These are phyloP conservation scores for Anoura caudifer DNA, from an alignment of 2,113 vertebrate species.

Conservation along the genomic window DNA sequence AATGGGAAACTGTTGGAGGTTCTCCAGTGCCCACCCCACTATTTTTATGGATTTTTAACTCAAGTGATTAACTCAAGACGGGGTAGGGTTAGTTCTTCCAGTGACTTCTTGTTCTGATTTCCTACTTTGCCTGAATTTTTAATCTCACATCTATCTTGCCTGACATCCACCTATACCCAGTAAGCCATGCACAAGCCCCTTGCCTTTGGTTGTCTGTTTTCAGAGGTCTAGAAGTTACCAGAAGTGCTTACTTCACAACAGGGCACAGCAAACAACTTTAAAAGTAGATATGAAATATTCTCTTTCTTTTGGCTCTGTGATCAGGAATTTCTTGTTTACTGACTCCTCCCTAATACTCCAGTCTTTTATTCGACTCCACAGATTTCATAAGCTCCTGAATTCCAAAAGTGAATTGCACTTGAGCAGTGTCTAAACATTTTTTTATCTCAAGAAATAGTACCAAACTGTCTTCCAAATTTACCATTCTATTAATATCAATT, in stretches of 20 bases:
- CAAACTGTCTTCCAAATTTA: neutral
- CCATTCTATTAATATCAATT: neutral
- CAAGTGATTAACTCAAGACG: neutral
- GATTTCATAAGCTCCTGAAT: constrained; percentile 1
- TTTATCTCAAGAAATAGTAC: neutral
- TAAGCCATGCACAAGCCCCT: neutral
- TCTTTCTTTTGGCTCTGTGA: neutral
- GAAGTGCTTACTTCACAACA: neutral
- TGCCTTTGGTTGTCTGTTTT: neutral
- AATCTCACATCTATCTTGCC: neutral
- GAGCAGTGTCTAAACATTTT: neutral
- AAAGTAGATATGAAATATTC: neutral
- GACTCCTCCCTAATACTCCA: neutral
- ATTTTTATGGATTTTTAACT: neutral
- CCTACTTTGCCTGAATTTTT: neutral
- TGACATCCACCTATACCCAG: neutral
- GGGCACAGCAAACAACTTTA: neutral
- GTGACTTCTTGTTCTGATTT: neutral
- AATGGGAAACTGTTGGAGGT: neutral
- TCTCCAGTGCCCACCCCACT: neutral
- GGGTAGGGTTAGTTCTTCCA: neutral
- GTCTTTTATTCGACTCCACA: neutral
- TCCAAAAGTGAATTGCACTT: neutral
- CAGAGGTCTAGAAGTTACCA: neutral
- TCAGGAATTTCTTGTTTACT: neutral